phyloP scores from a whole-genome alignment of 1,140 invertebrate species.

The Melanaphis sacchari region DNA sequence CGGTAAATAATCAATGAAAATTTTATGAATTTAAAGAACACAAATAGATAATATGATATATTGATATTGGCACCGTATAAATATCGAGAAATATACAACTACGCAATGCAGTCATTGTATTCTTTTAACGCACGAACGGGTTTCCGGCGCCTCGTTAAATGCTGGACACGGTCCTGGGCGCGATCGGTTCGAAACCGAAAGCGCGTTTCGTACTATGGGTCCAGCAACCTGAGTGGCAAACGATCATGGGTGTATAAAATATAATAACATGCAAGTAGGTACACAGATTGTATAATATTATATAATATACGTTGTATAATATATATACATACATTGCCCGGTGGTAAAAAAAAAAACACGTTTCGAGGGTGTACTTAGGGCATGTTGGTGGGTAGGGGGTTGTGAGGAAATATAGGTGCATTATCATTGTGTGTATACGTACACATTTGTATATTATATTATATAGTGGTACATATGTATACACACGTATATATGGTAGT shows the following conservation, averaged over 20 bases:
- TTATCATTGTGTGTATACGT: background rate
- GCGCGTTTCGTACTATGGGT: background rate
- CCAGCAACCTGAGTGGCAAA: background rate
- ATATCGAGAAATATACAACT: background rate
- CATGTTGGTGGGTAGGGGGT: no score
- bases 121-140: background rate
- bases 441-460: background rate
- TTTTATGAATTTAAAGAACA: background rate
- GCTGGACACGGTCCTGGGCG: background rate
- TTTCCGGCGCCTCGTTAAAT: background rate
- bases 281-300: background rate
- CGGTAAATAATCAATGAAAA: background rate
- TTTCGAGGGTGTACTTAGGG: background rate
- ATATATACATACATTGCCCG: no score
- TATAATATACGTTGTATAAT: background rate
- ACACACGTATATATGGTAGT: background rate
- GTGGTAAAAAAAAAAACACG: background rate
- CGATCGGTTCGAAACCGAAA: background rate
- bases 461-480: background rate
- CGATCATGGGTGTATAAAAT: background rate
- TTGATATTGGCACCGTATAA: background rate
- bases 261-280: background rate
- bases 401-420: background rate
- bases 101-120: background rate
- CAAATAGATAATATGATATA: background rate